Evolutionary conservation across 2,888 invertebrate species (phyloP).

Genomic region (Pristionchus japonicus): DNA sequence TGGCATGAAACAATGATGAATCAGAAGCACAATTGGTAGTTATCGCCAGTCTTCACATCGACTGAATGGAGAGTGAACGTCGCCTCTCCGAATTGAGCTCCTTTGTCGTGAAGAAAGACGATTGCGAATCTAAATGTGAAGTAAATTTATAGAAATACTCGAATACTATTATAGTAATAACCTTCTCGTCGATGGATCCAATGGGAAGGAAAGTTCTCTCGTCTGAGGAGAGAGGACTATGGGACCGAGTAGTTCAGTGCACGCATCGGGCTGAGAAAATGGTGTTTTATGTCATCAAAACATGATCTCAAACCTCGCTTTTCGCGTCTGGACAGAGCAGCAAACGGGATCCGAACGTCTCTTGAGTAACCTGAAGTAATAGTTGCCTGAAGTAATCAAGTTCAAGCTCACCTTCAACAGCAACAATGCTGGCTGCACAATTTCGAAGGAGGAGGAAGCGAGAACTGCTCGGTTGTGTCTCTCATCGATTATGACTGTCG

Average conservation of each 20-base stretch:
- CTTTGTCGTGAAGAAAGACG: constrained; percentile 69
- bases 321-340: constrained; percentile 59
- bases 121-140: constrained; percentile 64
- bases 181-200: constrained; percentile 38
- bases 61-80: constrained; percentile 54
- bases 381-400: neutral
- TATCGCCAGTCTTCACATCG: constrained; percentile 54
- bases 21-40: constrained; percentile 56
- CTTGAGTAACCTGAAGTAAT: constrained; percentile 49
- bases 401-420: neutral
- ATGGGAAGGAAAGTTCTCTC: neutral
- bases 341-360: constrained; percentile 61
- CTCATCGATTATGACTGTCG: constrained; percentile 31
- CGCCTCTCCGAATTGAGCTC: constrained; percentile 61
- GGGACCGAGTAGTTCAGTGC: constrained; percentile 57
- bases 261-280: constrained; percentile 54
- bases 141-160: neutral
- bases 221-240: constrained; percentile 29
- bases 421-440: constrained; percentile 41
- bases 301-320: constrained; percentile 48
- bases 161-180: neutral
- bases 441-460: constrained; percentile 38
- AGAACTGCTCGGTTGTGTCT: constrained; percentile 23
- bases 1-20: neutral
- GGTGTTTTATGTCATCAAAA: neutral